Conservation (phyloP, 2,888 invertebrate genomes). For the Lucinisca nassula region DNA sequence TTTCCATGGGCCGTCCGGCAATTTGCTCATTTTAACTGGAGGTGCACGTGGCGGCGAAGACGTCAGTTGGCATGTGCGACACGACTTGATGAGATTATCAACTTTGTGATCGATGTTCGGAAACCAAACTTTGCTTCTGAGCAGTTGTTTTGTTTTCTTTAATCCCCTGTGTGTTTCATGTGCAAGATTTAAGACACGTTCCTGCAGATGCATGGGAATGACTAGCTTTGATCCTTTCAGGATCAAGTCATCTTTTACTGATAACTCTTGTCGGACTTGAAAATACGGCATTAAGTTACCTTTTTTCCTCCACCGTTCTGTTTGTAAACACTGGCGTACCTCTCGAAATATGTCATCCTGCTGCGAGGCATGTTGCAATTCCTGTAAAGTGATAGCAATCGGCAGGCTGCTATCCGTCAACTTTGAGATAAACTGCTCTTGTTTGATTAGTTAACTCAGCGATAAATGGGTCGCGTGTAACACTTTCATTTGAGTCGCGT, state of each 20-base stretch:
- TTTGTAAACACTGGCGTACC: neutral
- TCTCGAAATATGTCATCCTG: slow-evolving; percentile 1
- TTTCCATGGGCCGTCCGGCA: slow-evolving; percentile 33
- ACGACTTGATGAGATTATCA: slow-evolving; percentile 20
- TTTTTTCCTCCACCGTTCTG: slow-evolving; percentile 1
- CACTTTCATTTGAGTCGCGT: neutral
- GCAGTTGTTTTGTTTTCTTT: slow-evolving; percentile 45
- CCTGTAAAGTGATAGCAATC: neutral
- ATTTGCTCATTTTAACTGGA: slow-evolving; percentile 19
- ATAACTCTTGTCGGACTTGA: slow-evolving; percentile 20
- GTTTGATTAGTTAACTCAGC: neutral
- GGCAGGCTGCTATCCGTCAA: neutral
- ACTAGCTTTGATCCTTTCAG: slow-evolving; percentile 24
- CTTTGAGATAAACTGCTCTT: slow-evolving; percentile 1
- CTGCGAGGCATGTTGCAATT: slow-evolving; percentile 4
- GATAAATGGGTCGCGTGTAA: neutral
- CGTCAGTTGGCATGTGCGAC: slow-evolving; percentile 24
- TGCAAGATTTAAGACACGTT: slow-evolving; percentile 26
- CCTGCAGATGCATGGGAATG: slow-evolving; percentile 16
- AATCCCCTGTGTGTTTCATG: slow-evolving; percentile 51
- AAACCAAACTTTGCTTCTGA: slow-evolving; percentile 51
- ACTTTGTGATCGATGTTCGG: slow-evolving; percentile 36
- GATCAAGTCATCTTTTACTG: slow-evolving; percentile 4
- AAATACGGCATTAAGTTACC: slow-evolving; percentile 8
- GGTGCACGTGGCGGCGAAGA: neutral